Base-by-base conservation (phyloP, 1,140 invertebrate species). In the Ceratina australensis region DNA sequence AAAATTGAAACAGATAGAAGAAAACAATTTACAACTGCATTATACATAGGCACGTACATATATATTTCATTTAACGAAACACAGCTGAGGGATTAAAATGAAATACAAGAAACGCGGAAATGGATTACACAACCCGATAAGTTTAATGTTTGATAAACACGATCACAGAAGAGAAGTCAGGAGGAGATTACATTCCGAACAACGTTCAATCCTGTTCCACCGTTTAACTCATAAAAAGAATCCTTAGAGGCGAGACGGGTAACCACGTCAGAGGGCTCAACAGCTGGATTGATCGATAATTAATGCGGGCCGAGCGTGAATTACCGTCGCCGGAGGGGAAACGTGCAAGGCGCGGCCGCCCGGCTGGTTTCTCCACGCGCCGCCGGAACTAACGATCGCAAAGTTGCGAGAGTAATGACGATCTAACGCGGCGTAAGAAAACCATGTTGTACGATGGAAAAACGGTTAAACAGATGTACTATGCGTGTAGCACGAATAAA, bases 371-470 rank as follows among this genome's bases (percentile, higher is more conserved):
- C 47, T 42, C 22, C 57, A 24, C 24, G 47, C 24, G 2, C 20
- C 7, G 3, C 18, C 66, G 74, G 28, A 77, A 61, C 74, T 77
- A 77, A 77, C 74, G 66, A 71, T 77, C 66, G 66, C 57, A 13
- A 28, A 59, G 26, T 77, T 20, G 47, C 66, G 47, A 71, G 67
- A 61, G 33, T 77, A 77, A 77, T 66, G 74, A 77, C 56, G 28
- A 66, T 33, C 13, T 33, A 0, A 50, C 56, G 56, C 8, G 56
- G 28, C 26, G 49, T 52, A 71, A 77, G 74, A 61, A 77, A 77
- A 24, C 69, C 28, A 33, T 2, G 28, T 33, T 33, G 28, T 33
- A 33, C 28, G 28, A 33, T 33, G 5, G 28, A 33, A 33, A 33
- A 5, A 33, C n/a, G 28, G 28, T 33, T 33, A 33, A 33, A 33